phyloP scores from a whole-genome alignment of 92 coral and sea anemone genomes.

The Parazoanthus darwini region DNA sequence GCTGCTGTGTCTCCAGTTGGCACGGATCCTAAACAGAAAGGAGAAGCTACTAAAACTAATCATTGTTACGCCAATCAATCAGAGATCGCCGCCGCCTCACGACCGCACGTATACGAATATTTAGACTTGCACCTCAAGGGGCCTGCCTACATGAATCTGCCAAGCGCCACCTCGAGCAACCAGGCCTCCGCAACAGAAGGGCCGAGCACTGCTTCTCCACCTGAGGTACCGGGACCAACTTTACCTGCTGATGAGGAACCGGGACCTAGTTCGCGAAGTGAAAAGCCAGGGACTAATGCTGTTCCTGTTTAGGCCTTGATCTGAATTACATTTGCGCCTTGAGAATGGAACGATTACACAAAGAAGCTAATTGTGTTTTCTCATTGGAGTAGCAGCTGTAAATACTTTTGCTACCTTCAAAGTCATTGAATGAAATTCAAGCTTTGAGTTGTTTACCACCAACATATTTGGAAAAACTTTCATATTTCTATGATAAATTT shows the following conservation, averaged over 20 bases:
- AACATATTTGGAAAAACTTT: background rate
- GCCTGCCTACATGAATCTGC: constrained; percentile 34
- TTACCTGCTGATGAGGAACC: constrained; percentile 9
- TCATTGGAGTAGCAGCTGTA: background rate
- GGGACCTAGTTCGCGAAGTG: background rate
- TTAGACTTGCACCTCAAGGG: constrained; percentile 22
- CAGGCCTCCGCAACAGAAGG: background rate
- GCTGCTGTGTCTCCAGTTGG: constrained; percentile 29
- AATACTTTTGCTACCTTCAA: constrained; percentile 5
- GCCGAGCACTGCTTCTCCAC: constrained; percentile 1
- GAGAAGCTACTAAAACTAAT: background rate
- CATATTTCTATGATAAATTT: background rate
- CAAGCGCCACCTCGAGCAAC: background rate
- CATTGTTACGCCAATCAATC: constrained; percentile 33
- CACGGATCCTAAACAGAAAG: background rate
- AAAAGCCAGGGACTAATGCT: background rate
- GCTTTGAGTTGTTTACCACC: constrained; percentile 1
- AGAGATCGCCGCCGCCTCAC: constrained; percentile 38
- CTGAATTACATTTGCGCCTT: background rate
- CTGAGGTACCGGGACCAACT: constrained; percentile 26
- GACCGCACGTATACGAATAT: constrained; percentile 31
- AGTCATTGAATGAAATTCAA: constrained; percentile 15
- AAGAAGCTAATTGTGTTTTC: background rate
- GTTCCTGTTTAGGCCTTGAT: constrained; percentile 4
- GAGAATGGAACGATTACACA: background rate